Percentiles rank a stretch among this genome's conserved stretches.
These are phyloP conservation scores for Hirundichthys speculiger DNA, from an alignment of 2,113 vertebrate species.

Conservation along the genomic window DNA sequence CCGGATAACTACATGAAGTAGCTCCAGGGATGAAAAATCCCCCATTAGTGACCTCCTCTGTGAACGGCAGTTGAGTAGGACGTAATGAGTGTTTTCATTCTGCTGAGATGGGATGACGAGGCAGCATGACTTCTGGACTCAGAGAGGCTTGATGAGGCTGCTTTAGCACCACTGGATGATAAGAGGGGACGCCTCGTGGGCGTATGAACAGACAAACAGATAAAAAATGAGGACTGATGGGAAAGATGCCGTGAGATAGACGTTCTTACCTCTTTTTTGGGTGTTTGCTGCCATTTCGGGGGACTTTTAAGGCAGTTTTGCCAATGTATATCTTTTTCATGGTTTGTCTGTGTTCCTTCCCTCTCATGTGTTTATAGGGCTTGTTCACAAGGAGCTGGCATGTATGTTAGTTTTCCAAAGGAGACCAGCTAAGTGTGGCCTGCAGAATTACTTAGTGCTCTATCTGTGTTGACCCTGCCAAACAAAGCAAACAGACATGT, in stretches of 20 bases:
- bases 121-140: constrained; percentile 56
- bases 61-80: constrained; percentile 67
- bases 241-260: constrained; percentile 35
- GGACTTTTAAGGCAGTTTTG: constrained; percentile 83
- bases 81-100: constrained; percentile 69
- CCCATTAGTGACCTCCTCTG: constrained; percentile 68
- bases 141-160: constrained; percentile 45
- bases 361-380: constrained; percentile 76
- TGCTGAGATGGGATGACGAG: constrained; percentile 63
- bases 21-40: constrained; percentile 61
- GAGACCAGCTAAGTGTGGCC: constrained; percentile 65
- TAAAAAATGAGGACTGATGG: constrained; percentile 49
- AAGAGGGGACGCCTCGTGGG: constrained; percentile 64
- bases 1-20: constrained; percentile 51
- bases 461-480: constrained; percentile 77
- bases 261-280: constrained; percentile 84
- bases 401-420: constrained; percentile 54
- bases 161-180: constrained; percentile 40
- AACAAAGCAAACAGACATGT: constrained; percentile 77
- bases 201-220: constrained; percentile 62
- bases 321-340: constrained; percentile 88
- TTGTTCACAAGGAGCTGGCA: constrained; percentile 60
- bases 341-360: constrained; percentile 79
- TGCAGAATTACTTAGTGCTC: constrained; percentile 56
- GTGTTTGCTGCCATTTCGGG: constrained; percentile 83